These are phyloP conservation scores for Limnephilus marmoratus DNA, from an alignment of 2,888 invertebrate species.

Conservation along the genomic window DNA sequence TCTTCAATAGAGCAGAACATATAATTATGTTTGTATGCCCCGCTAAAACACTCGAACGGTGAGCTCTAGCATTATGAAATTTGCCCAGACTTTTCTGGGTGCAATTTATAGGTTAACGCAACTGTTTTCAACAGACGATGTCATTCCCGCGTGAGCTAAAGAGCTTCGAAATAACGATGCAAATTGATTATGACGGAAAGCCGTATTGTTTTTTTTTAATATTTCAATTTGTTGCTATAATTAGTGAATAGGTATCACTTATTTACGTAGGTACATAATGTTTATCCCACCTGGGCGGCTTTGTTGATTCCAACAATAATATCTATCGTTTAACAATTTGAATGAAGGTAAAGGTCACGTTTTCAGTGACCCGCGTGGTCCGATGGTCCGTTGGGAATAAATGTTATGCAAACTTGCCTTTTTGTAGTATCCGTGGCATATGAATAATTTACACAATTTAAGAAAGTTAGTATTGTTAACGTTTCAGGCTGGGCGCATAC, in stretches of 20 bases:
- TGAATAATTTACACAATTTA: conserved; percentile 42
- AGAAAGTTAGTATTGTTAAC: conserved; percentile 24
- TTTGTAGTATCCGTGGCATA: background rate
- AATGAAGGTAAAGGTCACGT: conserved; percentile 10
- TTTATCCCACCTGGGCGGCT: background rate
- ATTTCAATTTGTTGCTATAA: background rate
- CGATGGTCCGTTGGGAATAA: background rate
- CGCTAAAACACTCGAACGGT: too few relatives aligned
- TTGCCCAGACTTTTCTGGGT: too few relatives aligned
- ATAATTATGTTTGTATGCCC: too few relatives aligned
- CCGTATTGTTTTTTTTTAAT: background rate
- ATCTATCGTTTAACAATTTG: background rate
- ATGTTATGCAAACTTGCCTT: conserved; percentile 11
- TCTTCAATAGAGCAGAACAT: too few relatives aligned
- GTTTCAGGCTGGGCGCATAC: background rate
- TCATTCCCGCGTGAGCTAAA: background rate
- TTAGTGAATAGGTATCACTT: background rate
- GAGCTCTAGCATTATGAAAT: too few relatives aligned
- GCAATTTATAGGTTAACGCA: too few relatives aligned
- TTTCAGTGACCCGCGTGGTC: conserved; percentile 10
- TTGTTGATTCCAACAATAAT: background rate
- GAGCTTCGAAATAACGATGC: background rate
- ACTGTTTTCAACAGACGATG: too few relatives aligned
- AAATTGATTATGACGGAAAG: background rate
- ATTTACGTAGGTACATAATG: background rate